A percentile compares a stretch with the other conserved stretches of the same genome.
Conservation (phyloP, 2,888 invertebrate species). For the Meganola albula region DNA sequence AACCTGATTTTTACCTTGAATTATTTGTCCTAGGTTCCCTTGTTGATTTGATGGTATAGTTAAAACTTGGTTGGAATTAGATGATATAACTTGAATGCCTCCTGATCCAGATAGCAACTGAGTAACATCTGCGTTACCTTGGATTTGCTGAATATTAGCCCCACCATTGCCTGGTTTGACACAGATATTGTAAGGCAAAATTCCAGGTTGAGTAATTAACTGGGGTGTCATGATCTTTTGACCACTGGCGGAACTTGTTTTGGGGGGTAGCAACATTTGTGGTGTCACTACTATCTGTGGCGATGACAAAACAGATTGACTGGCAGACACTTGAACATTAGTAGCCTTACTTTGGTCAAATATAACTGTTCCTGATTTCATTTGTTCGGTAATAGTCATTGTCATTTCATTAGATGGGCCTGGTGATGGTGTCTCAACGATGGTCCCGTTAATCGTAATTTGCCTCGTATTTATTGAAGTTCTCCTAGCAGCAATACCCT, state of each 20-base stretch:
- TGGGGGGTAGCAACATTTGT: slow-evolving; percentile 69
- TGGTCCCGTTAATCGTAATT: slow-evolving; percentile 74
- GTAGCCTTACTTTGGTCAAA: slow-evolving; percentile 69
- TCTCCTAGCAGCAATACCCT: slow-evolving; percentile 65
- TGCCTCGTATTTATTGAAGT: slow-evolving; percentile 73
- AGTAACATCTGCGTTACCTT: slow-evolving; percentile 65
- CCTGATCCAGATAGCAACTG: slow-evolving; percentile 65
- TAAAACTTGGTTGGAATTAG: slow-evolving; percentile 70
- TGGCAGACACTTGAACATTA: slow-evolving; percentile 66
- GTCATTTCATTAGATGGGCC: slow-evolving; percentile 72
- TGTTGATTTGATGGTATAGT: slow-evolving; percentile 66
- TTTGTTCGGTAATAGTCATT: slow-evolving; percentile 71
- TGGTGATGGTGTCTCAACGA: slow-evolving; percentile 74
- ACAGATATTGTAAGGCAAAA: slow-evolving; percentile 71
- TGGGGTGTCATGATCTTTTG: slow-evolving; percentile 67
- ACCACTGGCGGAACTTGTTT: slow-evolving; percentile 55
- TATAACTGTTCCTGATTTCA: slow-evolving; percentile 70
- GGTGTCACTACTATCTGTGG: slow-evolving; percentile 74
- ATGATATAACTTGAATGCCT: slow-evolving; percentile 73
- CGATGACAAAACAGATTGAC: slow-evolving; percentile 66
- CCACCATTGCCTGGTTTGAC: slow-evolving; percentile 65
- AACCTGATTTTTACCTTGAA: slow-evolving; percentile 68
- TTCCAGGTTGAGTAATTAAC: slow-evolving; percentile 64
- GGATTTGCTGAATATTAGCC: slow-evolving; percentile 64
- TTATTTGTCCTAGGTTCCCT: slow-evolving; percentile 53